These are phyloP conservation scores for Bombus polaris DNA, from an alignment of 1,140 invertebrate genomes.

Conservation along the genomic window DNA sequence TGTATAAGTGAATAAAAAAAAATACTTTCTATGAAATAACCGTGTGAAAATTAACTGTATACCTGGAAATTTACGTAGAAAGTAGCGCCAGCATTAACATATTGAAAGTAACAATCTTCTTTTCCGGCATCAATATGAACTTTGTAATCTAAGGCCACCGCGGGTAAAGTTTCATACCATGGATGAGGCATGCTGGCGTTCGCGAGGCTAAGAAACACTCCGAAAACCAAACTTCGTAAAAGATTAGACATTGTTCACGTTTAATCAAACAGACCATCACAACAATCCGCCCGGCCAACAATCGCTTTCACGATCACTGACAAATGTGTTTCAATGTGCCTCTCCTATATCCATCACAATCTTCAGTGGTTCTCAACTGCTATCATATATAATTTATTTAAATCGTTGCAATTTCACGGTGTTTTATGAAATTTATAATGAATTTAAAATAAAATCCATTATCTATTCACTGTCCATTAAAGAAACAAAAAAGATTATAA, in stretches of 20 bases:
- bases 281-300: slow-evolving; percentile 31
- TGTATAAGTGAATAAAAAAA: background rate
- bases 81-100: slow-evolving; percentile 94
- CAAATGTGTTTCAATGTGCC: slow-evolving; percentile 6
- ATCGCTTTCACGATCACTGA: slow-evolving; percentile 45
- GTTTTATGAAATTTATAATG: background rate
- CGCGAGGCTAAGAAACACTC: slow-evolving; percentile 39
- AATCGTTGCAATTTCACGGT: background rate
- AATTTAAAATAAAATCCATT: background rate
- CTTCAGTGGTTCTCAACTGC: slow-evolving; percentile 22
- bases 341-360: background rate
- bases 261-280: slow-evolving; percentile 42
- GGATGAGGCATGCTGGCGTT: slow-evolving; percentile 77
- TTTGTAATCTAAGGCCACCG: slow-evolving; percentile 97
- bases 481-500: background rate
- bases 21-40: background rate
- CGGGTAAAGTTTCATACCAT: slow-evolving; percentile 92
- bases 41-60: slow-evolving; percentile 63
- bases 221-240: slow-evolving; percentile 43
- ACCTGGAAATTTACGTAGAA: slow-evolving; percentile 97
- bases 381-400: background rate
- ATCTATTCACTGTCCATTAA: background rate
- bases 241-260: slow-evolving; percentile 44
- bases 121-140: slow-evolving; percentile 96
- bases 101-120: slow-evolving; percentile 97